Conservation (phyloP, 37 sponge, comb jelly and placozoan species). For the Oscarella lobularis region DNA sequence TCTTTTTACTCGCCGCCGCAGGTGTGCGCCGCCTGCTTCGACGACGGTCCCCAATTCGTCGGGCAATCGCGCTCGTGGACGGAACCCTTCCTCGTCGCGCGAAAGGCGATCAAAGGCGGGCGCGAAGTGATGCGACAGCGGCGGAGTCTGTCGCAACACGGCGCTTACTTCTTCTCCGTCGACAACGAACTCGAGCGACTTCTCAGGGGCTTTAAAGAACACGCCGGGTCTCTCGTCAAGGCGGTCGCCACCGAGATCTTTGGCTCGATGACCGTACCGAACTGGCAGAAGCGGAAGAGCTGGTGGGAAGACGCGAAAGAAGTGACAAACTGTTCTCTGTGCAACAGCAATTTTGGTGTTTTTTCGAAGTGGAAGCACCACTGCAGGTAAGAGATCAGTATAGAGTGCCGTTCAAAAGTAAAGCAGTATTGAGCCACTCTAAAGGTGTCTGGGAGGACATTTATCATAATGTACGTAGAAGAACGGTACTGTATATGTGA, state of each 20-base stretch:
- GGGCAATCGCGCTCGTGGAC: not conserved
- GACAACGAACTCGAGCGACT: not conserved
- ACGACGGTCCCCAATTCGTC: not conserved
- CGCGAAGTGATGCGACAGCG: not conserved
- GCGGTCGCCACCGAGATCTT: not conserved
- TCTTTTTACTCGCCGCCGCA: not conserved
- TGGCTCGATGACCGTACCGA: not conserved
- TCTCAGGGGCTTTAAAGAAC: not conserved
- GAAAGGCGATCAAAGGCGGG: not conserved
- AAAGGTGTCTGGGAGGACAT: not conserved
- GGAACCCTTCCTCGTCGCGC: not conserved
- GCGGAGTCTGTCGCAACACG: not conserved
- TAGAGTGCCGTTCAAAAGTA: not conserved
- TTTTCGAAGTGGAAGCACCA: not conserved
- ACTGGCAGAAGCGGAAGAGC: not conserved
- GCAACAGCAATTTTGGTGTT: not conserved
- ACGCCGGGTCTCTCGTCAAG: not conserved
- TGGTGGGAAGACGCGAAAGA: not conserved
- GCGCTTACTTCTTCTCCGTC: too few species aligned
- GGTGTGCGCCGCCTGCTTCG: not conserved
- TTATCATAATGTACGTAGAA: not conserved
- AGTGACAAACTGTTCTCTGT: not conserved
- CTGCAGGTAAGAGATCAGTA: not conserved
- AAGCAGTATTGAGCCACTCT: not conserved
- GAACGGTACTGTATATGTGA: not conserved